Base-by-base conservation (phyloP, 1,140 invertebrate genomes). In the Eriosoma lanigerum region DNA sequence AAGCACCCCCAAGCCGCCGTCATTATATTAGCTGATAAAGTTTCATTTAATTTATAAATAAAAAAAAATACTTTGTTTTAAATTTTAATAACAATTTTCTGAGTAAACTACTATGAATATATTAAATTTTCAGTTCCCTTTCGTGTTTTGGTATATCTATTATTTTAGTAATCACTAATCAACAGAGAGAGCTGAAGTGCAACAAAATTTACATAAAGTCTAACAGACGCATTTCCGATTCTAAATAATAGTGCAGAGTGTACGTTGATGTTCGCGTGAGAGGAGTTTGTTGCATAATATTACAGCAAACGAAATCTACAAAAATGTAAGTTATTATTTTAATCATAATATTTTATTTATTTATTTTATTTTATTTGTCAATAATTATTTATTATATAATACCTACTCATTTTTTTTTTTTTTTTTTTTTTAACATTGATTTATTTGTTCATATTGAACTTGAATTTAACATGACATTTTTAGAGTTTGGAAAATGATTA, bases 171-270 rank as follows among this genome's bases (percentile, higher is more conserved):
- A 68, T 68, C 44, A 46, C 3, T 68, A 6, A 24, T 68, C 64
- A 44, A 46, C 38, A 68, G 64, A 68, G 32, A 68, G 64, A 68
- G 64, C 38, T 68, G 38, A 68, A 46, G 64, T 44, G 10, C 64
- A 68, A 68, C 13, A 68, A 15, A 13, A 9, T 13, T 21, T 38
- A 66, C 13, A 12, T 44, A 68, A 9, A 64, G 1, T 8, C 12
- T 2, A 46, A 68, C 38, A n/a, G 38, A 46, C 64, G 17, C 26
- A 62, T n/a, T 24, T 44, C 32, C 38, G 32, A 21, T 44, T 68
- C 38, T 21, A 32, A 24, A n/a, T 68, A 68, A 38, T 8, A 26
- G 60, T 62, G 19, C 29, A 29, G 17, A 32, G 46, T 24, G 38
- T 46, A 24, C n/a, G 6, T 46, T 38, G 32, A 24, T 68, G 12